Base-by-base conservation (phyloP, 2,797 vertebrate species). In the Danio aesculapii region DNA sequence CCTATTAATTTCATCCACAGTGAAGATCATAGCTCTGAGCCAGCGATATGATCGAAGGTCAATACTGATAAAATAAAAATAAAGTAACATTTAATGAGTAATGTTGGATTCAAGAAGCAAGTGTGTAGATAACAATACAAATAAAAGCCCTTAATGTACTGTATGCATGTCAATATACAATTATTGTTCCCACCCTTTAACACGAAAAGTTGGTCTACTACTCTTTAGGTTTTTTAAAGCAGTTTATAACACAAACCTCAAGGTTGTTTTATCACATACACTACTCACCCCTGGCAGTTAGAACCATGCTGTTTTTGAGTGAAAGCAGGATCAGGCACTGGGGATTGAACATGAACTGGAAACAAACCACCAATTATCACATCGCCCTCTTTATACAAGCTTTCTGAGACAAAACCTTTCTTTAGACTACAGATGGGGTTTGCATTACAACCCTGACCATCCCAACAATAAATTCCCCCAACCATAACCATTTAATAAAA, bases 1-100 rank as follows among this genome's bases (percentile, higher is more conserved):
- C 61, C 63, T 86, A 79, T 90, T 91, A 8, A 92, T 89, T 87
- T 92, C 87, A 75, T 92, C 86, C 61, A 88, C 86, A 16, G 69
- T 63, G 16, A 72, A 80, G 7, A 80, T 62, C 86, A 90, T 84
- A 1, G 85, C 81, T 86, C 86, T 85, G 55, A 91, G 84, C 89
- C 87, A 91, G 39, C 77, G 79, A 77, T 89, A 90, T n/a, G 82
- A 84, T 16, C 82, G 78, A 50, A 88, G 44, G 61, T 85, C 69
- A 67, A 84, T 77, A 50, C 84, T 87, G 8, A 71, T 6, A 62
- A 19, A 53, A 43, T 19, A 49, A 57, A n/a, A 6, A 21, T 12
- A 70, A 11, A 13, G 5, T 61, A 64, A 47, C 50, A 67, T 80
- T 47, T 62, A 49, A 49, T 8, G 30, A 30, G 30, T 30, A 3